Conservation (phyloP, 2,888 invertebrate genomes). For the Rhagonycha fulva region DNA sequence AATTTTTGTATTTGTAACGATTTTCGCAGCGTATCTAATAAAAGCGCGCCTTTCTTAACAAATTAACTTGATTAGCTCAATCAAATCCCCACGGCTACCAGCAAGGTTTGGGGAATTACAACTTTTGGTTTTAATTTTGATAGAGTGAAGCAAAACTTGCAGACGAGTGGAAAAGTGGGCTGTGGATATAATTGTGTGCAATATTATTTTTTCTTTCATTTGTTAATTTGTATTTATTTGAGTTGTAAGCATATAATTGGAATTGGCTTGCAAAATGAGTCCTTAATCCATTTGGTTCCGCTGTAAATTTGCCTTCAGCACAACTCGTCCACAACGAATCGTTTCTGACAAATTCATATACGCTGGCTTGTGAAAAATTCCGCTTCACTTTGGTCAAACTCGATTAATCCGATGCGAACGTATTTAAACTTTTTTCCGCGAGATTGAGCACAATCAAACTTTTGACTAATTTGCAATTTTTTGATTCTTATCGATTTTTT, state of each 20-base stretch:
- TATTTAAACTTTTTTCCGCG: not conserved
- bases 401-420: slow-evolving; percentile 17
- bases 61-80: no score
- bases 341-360: slow-evolving; percentile 29
- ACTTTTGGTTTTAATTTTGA: no score
- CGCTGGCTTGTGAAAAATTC: not conserved
- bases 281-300: slow-evolving; percentile 27
- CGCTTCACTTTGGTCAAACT: slow-evolving; percentile 3
- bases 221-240: not conserved
- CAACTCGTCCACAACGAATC: slow-evolving; percentile 26
- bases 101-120: no score
- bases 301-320: slow-evolving; percentile 28
- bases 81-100: no score
- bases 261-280: slow-evolving; percentile 28
- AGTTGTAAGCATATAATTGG: slow-evolving; percentile 15
- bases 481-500: not conserved
- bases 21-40: no score
- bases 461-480: not conserved
- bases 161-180: not conserved
- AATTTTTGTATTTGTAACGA: no score
- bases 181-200: no score
- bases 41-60: no score
- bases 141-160: not conserved
- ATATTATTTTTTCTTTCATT: slow-evolving; percentile 6
- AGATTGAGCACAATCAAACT: not conserved